These are phyloP conservation scores for Phragmatobia fuliginosa DNA, from an alignment of 2,888 invertebrate species.

Conservation along the genomic window DNA sequence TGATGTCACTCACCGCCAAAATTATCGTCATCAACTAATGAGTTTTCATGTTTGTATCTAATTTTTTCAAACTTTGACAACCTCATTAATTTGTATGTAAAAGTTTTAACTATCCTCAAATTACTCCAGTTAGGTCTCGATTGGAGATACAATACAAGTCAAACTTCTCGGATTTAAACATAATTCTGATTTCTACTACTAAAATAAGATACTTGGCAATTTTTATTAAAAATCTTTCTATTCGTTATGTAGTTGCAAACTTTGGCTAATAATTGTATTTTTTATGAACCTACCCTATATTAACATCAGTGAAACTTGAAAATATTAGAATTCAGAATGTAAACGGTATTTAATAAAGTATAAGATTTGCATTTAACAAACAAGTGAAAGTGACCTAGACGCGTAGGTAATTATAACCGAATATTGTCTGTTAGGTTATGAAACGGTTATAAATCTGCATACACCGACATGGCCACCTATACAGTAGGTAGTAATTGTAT, in stretches of 20 bases:
- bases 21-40: too few species aligned
- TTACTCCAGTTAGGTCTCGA: neutral
- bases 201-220: neutral
- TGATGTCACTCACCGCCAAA: too few species aligned
- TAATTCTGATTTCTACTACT: too few species aligned
- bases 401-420: conserved; percentile 2
- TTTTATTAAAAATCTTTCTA: neutral
- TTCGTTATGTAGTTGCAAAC: neutral
- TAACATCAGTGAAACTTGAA: neutral
- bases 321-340: neutral
- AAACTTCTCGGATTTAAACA: too few species aligned
- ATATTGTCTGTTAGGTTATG: neutral
- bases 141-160: neutral
- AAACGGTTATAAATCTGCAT: conserved; percentile 4
- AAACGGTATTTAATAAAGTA: neutral
- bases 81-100: too few species aligned
- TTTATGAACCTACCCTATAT: neutral
- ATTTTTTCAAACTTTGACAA: neutral
- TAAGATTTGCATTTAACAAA: neutral
- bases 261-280: neutral
- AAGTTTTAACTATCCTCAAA: neutral
- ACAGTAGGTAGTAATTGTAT: conserved; percentile 3
- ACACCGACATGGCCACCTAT: neutral
- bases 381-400: neutral
- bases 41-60: too few species aligned